Conservation (phyloP, 35 echinoderm and acorn worm species). For the Anneissia japonica region DNA sequence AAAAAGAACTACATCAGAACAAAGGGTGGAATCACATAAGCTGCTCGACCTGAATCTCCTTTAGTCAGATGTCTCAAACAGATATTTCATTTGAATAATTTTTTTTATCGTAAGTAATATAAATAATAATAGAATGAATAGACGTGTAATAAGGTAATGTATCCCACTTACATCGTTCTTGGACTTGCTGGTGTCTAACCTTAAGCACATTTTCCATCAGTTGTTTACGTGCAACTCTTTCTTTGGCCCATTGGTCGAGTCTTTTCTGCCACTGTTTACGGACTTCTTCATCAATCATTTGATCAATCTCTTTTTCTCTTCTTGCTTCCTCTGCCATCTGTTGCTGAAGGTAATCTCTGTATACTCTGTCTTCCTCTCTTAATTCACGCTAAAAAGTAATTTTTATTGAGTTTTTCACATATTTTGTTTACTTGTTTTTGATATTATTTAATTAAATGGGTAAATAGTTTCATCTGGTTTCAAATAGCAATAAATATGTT, state of each 20-base stretch:
- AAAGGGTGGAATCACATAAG: no score
- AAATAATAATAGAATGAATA: no score
- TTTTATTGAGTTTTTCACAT: no score
- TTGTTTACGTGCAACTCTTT: conserved; percentile 71
- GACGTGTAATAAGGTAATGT: background rate
- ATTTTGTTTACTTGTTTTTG: no score
- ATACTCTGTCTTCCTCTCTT: conserved; percentile 78
- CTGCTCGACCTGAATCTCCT: no score
- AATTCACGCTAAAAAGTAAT: conserved; percentile 75
- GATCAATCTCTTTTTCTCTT: conserved; percentile 77
- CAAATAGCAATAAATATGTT: no score
- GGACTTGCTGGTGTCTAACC: conserved; percentile 59
- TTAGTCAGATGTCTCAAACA: no score
- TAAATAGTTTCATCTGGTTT: no score
- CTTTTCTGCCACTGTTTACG: conserved; percentile 93
- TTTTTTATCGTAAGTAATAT: no score
- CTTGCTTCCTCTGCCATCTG: conserved; percentile 65
- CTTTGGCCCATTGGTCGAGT: conserved; percentile 83
- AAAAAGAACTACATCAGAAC: no score
- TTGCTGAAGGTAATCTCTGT: conserved; percentile 71
- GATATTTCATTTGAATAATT: no score
- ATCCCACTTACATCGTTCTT: conserved; percentile 67
- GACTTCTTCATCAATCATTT: conserved; percentile 75
- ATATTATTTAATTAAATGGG: no score
- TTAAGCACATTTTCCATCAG: conserved; percentile 91